phyloP scores from a whole-genome alignment of 2,797 vertebrate genomes.

The Esox masquinongy region DNA sequence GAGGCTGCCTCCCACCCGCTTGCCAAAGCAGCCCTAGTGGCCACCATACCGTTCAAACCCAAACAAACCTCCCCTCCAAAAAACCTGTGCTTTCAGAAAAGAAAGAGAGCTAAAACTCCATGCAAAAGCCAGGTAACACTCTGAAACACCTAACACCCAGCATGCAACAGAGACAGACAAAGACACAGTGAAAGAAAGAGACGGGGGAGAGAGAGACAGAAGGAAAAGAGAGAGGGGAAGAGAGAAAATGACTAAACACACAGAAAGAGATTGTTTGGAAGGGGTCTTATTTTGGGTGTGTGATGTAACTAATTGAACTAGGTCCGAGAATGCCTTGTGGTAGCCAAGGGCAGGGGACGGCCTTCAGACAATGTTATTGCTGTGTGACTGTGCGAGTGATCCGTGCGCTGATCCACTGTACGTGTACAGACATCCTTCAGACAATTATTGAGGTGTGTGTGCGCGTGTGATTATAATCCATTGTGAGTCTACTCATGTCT shows the following conservation, averaged over 20 bases:
- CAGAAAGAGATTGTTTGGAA: neutral
- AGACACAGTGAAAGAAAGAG: neutral
- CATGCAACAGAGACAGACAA: neutral
- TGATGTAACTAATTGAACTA: neutral
- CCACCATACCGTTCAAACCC: too few relatives aligned
- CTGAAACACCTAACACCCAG: too few relatives aligned
- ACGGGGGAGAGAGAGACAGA: neutral
- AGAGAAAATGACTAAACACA: slow-evolving; percentile 7
- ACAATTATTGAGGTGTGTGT: neutral
- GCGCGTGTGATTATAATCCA: too few relatives aligned
- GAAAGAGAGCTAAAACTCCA: too few relatives aligned
- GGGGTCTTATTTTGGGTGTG: slow-evolving; percentile 1
- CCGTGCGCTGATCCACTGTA: neutral
- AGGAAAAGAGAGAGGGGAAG: neutral
- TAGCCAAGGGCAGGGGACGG: neutral
- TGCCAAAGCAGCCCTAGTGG: too few relatives aligned
- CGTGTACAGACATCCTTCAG: neutral
- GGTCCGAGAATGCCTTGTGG: slow-evolving; percentile 10
- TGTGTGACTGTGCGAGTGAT: neutral
- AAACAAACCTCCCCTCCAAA: too few relatives aligned
- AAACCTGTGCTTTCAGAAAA: too few relatives aligned
- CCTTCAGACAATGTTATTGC: neutral
- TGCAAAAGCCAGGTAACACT: too few relatives aligned
- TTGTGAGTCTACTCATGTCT: too few relatives aligned
- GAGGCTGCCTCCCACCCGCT: too few relatives aligned